These are phyloP conservation scores for Callithrix jacchus DNA, from an alignment of 2,113 vertebrate genomes.

Conservation along the genomic window DNA sequence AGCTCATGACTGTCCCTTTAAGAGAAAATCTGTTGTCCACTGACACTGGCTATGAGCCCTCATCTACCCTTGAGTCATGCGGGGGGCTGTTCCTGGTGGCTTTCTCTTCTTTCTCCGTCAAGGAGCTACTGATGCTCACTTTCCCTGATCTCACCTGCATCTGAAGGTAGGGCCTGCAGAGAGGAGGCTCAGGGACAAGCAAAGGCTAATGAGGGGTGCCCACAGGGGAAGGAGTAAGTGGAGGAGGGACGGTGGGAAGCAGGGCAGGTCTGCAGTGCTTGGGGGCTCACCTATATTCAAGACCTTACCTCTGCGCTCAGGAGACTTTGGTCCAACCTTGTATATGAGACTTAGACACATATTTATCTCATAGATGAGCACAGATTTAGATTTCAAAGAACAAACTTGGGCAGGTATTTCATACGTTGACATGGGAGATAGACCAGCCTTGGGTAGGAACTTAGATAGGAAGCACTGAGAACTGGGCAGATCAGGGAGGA, in stretches of 20 bases:
- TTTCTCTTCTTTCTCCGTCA: fast-evolving
- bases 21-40: not conserved
- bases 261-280: not conserved
- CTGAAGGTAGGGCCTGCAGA: not conserved
- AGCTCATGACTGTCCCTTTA: not conserved
- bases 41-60: not conserved
- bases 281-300: not conserved
- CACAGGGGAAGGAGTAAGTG: not conserved
- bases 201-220: not conserved
- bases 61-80: fast-evolving
- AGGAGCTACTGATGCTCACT: not conserved
- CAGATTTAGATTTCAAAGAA: not conserved
- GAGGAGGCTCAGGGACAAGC: not conserved
- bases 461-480: not conserved
- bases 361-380: not conserved
- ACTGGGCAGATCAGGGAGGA: not conserved
- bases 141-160: not conserved
- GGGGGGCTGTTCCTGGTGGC: not conserved
- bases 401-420: not conserved
- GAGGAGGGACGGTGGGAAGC: not conserved
- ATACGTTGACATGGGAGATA: fast-evolving
- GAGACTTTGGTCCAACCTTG: not conserved
- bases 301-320: not conserved
- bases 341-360: not conserved
- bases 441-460: not conserved